A percentile compares a stretch with the other conserved stretches of the same genome.
These are phyloP conservation scores for Luperina testacea DNA, from an alignment of 2,888 invertebrate genomes.

Conservation along the genomic window DNA sequence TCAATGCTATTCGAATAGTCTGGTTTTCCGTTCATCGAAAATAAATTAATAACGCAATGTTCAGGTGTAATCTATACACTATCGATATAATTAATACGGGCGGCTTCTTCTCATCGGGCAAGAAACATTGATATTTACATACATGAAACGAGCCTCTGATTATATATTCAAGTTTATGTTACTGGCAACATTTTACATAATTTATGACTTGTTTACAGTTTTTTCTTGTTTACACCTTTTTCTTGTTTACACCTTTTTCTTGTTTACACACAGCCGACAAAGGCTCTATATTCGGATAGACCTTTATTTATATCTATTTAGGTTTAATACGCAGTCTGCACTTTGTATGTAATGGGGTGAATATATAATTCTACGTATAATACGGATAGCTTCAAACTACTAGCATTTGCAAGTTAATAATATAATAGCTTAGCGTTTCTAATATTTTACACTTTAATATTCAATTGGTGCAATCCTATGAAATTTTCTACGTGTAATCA, in stretches of 20 bases:
- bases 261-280: not conserved
- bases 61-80: not conserved
- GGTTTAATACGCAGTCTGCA: slow-evolving; percentile 4
- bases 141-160: not conserved
- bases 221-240: not conserved
- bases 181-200: slow-evolving; percentile 1
- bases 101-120: not conserved
- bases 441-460: not conserved
- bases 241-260: not conserved
- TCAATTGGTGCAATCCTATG: not conserved
- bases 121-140: not conserved
- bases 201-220: not conserved
- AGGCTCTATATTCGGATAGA: not conserved
- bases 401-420: not conserved
- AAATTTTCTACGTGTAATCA: not conserved
- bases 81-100: not conserved
- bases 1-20: not conserved
- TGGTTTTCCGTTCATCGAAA: not conserved
- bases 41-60: not conserved
- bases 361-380: not conserved
- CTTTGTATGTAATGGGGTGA: not conserved
- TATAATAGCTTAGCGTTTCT: not conserved
- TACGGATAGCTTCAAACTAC: not conserved
- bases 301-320: not conserved
- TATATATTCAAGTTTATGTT: not conserved